Evolutionary conservation across 2,113 vertebrate genomes (phyloP), one percentile per base, ranked within the genome.

Genomic region (Dipodomys ordii): DNA sequence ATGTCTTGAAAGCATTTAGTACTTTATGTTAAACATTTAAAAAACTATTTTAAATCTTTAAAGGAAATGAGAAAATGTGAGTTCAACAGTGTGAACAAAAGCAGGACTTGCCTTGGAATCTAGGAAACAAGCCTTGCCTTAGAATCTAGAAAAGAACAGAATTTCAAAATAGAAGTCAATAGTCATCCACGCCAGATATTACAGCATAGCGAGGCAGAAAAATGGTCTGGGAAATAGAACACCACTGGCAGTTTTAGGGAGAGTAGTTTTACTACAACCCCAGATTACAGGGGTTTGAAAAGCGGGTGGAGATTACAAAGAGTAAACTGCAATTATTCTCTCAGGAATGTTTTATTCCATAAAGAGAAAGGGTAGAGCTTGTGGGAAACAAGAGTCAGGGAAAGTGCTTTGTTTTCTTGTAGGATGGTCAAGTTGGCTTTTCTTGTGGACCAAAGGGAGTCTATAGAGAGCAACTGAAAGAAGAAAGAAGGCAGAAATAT

Each of bases 21-120:
- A 28, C 60, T 79, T 65, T 80, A 67, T 39, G 28, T 72, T 62
- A 28, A 74, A 57, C 53, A 72, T 46, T 30, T 20, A 30, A 6
- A 28, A 60, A 78, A 87, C 77, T 82, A 13, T 68, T 88, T 91
- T 72, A 67, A 73, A n/a, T 46, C 27, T 89, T 69, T 78, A 69
- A 10, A 79, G 16, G 60, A 91, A 35, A 28, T 86, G n/a, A 35
- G 12, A 74, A 89, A 32, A 35, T 6, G 19, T 79, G 22, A 49
- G 27, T 64, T 49, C 72, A 77, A 93, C 79, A 71, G 46, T 35
- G 67, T 83, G 65, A 93, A 93, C 39, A 69, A 79, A 83, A 72
- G 64, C 39, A 72, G 57, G 5, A 57, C 53, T 57, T 57, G 53
- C 53, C 53, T 57, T 57, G 25, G 80, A 27, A 67, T 11, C 78